Conservation (phyloP, 1,140 invertebrate species). For the Trachymyrmex cornetzi region DNA sequence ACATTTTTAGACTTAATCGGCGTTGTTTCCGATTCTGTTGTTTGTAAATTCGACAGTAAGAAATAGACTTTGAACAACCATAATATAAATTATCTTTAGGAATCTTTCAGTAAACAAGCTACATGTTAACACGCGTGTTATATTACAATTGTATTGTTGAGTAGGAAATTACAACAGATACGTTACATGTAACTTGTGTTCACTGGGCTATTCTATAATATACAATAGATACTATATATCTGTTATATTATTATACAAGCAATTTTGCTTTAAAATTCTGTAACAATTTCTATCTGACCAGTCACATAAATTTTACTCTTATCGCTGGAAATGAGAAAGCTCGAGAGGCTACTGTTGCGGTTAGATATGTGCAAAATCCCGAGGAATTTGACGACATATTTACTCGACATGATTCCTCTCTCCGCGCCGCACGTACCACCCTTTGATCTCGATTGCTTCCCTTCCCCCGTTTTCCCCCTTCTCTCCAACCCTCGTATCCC, state of each 20-base stretch:
- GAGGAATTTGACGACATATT: slow-evolving; percentile 60
- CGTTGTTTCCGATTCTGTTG: background rate
- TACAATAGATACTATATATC: no score
- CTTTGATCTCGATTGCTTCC: background rate
- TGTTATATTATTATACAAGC: background rate
- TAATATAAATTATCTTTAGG: background rate
- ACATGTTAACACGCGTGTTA: no score
- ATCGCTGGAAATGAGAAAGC: slow-evolving; percentile 16
- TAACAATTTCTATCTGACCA: background rate
- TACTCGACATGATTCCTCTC: slow-evolving; percentile 12
- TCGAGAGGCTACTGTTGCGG: slow-evolving; percentile 34
- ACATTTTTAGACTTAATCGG: background rate
- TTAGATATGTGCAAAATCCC: slow-evolving; percentile 40
- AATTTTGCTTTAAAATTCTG: no score
- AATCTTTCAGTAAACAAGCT: background rate
- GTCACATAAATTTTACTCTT: background rate
- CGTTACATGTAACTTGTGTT: no score
- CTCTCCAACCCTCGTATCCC: background rate
- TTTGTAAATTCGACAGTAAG: background rate
- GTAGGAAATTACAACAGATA: no score
- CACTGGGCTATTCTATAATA: no score
- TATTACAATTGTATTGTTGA: no score
- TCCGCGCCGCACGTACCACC: background rate
- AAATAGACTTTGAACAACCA: background rate
- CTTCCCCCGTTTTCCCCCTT: background rate